A percentile compares a stretch with the other conserved stretches of the same genome.
phyloP scores from a whole-genome alignment of 1,140 invertebrate genomes.

The Drosophila sechellia region DNA sequence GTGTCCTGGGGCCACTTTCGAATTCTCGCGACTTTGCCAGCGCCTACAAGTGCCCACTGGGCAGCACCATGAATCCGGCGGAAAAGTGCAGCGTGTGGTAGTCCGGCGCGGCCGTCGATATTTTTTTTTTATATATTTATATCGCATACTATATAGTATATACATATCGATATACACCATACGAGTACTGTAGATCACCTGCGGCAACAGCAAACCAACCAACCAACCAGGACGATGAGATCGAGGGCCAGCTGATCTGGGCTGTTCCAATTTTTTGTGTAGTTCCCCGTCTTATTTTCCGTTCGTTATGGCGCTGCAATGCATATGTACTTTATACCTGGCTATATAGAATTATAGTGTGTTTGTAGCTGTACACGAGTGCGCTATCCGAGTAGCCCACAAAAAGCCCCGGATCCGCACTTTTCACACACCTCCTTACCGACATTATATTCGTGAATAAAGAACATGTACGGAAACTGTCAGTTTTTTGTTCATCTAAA shows the following conservation, averaged over 20 bases:
- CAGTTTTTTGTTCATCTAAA: too few species aligned
- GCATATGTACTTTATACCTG: slow-evolving; percentile 22
- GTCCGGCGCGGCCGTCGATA: slow-evolving; percentile 51
- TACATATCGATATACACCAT: slow-evolving; percentile 15
- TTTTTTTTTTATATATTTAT: slow-evolving; percentile 58
- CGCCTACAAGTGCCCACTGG: slow-evolving; percentile 91
- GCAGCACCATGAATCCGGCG: slow-evolving; percentile 94
- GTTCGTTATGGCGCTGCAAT: slow-evolving; percentile 35
- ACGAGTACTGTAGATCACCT: slow-evolving; percentile 17
- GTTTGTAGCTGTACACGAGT: slow-evolving; percentile 24
- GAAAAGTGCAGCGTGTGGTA: slow-evolving; percentile 98
- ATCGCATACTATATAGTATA: slow-evolving; percentile 46
- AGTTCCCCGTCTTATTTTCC: slow-evolving; percentile 20
- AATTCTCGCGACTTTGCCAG: slow-evolving; percentile 96
- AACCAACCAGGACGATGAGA: not conserved
- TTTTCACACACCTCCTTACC: slow-evolving; percentile 10
- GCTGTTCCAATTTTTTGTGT: slow-evolving; percentile 29
- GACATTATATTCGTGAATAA: slow-evolving; percentile 51
- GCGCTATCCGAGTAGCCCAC: slow-evolving; percentile 6
- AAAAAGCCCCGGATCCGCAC: slow-evolving; percentile 5
- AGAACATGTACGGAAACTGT: slow-evolving; percentile 19
- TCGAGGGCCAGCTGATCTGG: not conserved
- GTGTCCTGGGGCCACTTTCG: slow-evolving; percentile 95
- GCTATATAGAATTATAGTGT: slow-evolving; percentile 18
- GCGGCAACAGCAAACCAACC: not conserved